These are phyloP conservation scores for Spinus olivaceus DNA, from an alignment of 2,797 vertebrate genomes.

Conservation along the genomic window DNA sequence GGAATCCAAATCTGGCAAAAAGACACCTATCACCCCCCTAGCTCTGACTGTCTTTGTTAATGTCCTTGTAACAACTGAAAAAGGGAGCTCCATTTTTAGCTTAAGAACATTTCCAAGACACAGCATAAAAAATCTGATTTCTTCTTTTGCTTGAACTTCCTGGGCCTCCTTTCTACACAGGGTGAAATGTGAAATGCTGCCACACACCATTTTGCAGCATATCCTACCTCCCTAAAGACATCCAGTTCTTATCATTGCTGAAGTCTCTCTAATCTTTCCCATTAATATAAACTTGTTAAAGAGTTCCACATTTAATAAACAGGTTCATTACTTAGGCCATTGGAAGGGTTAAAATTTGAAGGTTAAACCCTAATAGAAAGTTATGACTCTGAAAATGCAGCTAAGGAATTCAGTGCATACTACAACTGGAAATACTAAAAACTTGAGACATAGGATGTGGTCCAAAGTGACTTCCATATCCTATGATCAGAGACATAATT, in stretches of 20 bases:
- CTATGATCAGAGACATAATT: not conserved
- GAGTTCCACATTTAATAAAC: not conserved
- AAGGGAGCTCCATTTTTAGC: not conserved
- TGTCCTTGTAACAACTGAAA: not conserved
- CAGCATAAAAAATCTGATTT: not conserved
- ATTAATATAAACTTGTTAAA: not conserved
- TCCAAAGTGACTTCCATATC: not conserved
- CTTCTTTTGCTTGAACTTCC: not conserved
- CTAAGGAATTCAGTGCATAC: not conserved
- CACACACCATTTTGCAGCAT: not conserved
- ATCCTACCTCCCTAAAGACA: not conserved
- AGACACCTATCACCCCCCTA: not conserved
- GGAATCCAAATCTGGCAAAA: not conserved
- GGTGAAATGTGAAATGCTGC: not conserved
- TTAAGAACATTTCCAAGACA: not conserved
- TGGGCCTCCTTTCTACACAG: not conserved
- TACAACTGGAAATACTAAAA: not conserved
- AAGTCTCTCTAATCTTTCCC: not conserved
- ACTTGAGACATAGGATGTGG: not conserved
- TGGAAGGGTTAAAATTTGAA: not conserved
- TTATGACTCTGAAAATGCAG: not conserved
- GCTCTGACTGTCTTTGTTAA: not conserved
- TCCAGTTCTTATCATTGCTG: not conserved
- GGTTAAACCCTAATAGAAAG: not conserved
- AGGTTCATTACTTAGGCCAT: not conserved